Percentiles rank a stretch among this genome's conserved stretches.
These are phyloP conservation scores for Dermochelys coriacea DNA, from an alignment of 2,797 vertebrate species.

Conservation along the genomic window DNA sequence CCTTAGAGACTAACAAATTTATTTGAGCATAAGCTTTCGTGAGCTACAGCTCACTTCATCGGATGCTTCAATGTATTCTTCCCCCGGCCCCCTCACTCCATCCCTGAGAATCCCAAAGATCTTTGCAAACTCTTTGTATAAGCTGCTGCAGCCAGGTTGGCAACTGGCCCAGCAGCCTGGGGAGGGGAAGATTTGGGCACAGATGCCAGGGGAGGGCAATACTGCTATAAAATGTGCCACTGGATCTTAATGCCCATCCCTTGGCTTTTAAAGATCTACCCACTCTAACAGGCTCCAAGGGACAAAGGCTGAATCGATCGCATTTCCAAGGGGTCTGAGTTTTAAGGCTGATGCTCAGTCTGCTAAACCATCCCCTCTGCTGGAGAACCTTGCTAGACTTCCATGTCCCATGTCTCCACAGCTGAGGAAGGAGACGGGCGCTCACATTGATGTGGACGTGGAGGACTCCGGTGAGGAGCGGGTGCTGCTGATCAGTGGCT, in stretches of 20 bases:
- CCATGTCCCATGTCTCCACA: conserved; percentile 54
- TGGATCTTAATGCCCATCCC: not conserved
- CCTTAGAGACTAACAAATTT: too few species aligned
- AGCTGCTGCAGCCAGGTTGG: not conserved
- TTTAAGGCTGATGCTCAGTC: not conserved
- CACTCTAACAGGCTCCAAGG: not conserved
- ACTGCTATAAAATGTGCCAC: not conserved
- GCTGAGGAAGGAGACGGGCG: conserved; percentile 87
- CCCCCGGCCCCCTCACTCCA: not conserved
- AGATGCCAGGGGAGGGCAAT: not conserved
- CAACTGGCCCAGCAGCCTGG: too few species aligned
- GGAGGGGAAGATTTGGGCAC: not conserved
- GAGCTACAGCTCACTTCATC: too few species aligned
- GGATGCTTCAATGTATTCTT: not conserved
- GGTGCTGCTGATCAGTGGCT: conserved; percentile 87
- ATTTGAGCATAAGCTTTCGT: too few species aligned
- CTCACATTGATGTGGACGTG: conserved; percentile 78
- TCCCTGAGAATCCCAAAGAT: not conserved
- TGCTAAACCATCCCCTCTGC: not conserved
- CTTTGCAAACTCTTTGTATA: not conserved
- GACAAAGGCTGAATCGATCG: not conserved
- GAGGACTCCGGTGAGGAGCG: conserved; percentile 69
- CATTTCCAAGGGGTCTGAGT: not conserved
- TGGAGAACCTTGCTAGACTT: not conserved
- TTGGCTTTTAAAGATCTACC: not conserved